These are phyloP conservation scores for Pseudorhombus dupliciocellatus DNA, from an alignment of 2,113 vertebrate species.

Conservation along the genomic window DNA sequence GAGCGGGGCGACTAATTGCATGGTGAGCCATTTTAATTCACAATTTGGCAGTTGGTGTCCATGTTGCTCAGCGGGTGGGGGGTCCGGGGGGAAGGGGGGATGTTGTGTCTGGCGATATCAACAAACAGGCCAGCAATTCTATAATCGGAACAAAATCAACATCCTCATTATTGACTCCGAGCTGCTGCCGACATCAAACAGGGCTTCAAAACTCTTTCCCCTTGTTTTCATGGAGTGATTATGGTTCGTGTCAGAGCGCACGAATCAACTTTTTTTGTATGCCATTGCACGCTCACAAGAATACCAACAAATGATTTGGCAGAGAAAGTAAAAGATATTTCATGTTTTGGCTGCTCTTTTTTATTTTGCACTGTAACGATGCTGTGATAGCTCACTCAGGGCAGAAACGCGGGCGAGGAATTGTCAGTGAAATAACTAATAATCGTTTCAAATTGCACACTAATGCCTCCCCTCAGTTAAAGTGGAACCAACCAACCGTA, in stretches of 20 bases:
- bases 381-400: constrained; percentile 21
- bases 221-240: constrained; percentile 65
- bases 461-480: too few relatives aligned
- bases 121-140: constrained; percentile 68
- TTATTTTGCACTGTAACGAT: constrained; percentile 34
- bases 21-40: constrained; percentile 71
- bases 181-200: constrained; percentile 65
- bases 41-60: constrained; percentile 73
- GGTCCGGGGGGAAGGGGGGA: constrained; percentile 38
- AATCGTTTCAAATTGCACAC: constrained; percentile 7
- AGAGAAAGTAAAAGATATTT: constrained; percentile 48
- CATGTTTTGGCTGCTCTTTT: constrained; percentile 30
- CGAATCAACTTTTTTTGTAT: constrained; percentile 43
- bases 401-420: not conserved
- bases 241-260: constrained; percentile 61
- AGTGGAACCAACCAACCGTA: too few relatives aligned
- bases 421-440: constrained; percentile 3
- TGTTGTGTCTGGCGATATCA: constrained; percentile 66
- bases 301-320: constrained; percentile 47
- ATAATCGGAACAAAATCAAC: constrained; percentile 77
- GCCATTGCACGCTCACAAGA: constrained; percentile 29
- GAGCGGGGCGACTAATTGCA: constrained; percentile 73
- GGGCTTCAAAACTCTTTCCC: constrained; percentile 52
- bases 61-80: constrained; percentile 66
- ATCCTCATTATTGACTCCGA: constrained; percentile 76